Percentiles rank a stretch among this genome's conserved stretches.
Evolutionary conservation across 2,888 invertebrate genomes (phyloP).

Genomic region (Dicranocentrus wangi): DNA sequence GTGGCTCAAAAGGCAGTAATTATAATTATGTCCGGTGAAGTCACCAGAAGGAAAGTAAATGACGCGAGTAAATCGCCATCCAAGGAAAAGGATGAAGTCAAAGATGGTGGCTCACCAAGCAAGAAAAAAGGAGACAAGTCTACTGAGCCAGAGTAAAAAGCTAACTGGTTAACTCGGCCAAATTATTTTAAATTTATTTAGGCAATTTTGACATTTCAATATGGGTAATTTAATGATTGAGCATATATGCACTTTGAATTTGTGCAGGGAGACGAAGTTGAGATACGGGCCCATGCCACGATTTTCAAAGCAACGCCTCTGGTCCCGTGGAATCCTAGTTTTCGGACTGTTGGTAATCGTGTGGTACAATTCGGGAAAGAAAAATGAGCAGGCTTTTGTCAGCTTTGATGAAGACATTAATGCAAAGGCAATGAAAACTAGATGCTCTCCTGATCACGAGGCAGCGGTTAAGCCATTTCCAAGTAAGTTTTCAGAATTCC

Average conservation of each 20-base stretch:
- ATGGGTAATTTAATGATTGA: background rate
- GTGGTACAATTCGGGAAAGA: slow-evolving; percentile 71
- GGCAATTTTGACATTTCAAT: too few species aligned
- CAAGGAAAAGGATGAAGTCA: background rate
- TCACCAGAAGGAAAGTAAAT: slow-evolving; percentile 42
- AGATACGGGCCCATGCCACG: slow-evolving; percentile 76
- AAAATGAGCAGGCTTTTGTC: slow-evolving; percentile 69
- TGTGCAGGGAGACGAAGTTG: too few species aligned
- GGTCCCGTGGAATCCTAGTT: slow-evolving; percentile 76
- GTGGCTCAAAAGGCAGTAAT: background rate
- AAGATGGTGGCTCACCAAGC: slow-evolving; percentile 34
- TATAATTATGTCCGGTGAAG: slow-evolving; percentile 38
- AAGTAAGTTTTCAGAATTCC: slow-evolving; percentile 34
- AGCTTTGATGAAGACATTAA: slow-evolving; percentile 66
- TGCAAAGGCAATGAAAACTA: slow-evolving; percentile 64
- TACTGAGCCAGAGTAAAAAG: background rate
- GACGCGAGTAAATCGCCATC: slow-evolving; percentile 1
- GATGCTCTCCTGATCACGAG: slow-evolving; percentile 58
- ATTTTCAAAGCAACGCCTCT: slow-evolving; percentile 76
- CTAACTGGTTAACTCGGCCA: background rate
- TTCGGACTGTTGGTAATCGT: slow-evolving; percentile 70
- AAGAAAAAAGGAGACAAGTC: slow-evolving; percentile 40
- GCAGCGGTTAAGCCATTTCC: slow-evolving; percentile 52
- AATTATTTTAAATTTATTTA: too few species aligned
- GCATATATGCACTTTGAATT: too few species aligned